These are phyloP conservation scores for Dilophus febrilis DNA, from an alignment of 2,888 invertebrate species.

Conservation along the genomic window DNA sequence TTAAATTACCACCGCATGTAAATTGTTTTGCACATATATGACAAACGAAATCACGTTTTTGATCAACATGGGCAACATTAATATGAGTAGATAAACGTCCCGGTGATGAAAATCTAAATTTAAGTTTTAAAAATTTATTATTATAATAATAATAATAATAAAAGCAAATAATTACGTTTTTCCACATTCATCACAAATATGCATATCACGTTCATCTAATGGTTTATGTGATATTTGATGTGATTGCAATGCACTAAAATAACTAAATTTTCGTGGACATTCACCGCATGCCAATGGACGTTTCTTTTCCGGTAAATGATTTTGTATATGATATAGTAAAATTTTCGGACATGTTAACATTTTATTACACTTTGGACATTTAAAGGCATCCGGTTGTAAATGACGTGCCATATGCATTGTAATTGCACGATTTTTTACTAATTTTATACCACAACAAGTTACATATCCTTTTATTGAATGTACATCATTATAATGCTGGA, in stretches of 20 bases:
- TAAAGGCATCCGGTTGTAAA: slow-evolving; percentile 14
- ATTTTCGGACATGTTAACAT: slow-evolving; percentile 13
- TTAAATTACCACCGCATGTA: slow-evolving; percentile 11
- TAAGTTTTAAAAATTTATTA: neutral
- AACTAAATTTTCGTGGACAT: slow-evolving; percentile 13
- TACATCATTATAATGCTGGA: slow-evolving; percentile 9
- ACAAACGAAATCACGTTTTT: slow-evolving; percentile 10
- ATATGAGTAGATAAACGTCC: slow-evolving; percentile 11
- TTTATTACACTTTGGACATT: slow-evolving; percentile 13
- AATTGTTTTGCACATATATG: slow-evolving; percentile 13
- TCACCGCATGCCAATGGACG: slow-evolving; percentile 11
- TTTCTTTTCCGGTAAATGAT: slow-evolving; percentile 13
- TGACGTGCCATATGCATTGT: slow-evolving; percentile 13
- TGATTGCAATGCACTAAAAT: slow-evolving; percentile 10
- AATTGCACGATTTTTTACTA: slow-evolving; percentile 10
- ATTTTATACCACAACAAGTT: slow-evolving; percentile 12
- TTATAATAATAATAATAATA: neutral
- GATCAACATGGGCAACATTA: slow-evolving; percentile 8
- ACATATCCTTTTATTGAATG: slow-evolving; percentile 13
- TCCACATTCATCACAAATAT: slow-evolving; percentile 13
- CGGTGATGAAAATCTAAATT: slow-evolving; percentile 8
- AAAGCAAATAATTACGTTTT: slow-evolving; percentile 8
- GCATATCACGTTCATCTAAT: slow-evolving; percentile 9
- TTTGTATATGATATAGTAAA: slow-evolving; percentile 13
- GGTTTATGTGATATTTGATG: slow-evolving; percentile 12